Percentiles rank a stretch among this genome's conserved stretches.
These are phyloP conservation scores for Xenopus laevis DNA, from an alignment of 2,113 vertebrate genomes.

Conservation along the genomic window DNA sequence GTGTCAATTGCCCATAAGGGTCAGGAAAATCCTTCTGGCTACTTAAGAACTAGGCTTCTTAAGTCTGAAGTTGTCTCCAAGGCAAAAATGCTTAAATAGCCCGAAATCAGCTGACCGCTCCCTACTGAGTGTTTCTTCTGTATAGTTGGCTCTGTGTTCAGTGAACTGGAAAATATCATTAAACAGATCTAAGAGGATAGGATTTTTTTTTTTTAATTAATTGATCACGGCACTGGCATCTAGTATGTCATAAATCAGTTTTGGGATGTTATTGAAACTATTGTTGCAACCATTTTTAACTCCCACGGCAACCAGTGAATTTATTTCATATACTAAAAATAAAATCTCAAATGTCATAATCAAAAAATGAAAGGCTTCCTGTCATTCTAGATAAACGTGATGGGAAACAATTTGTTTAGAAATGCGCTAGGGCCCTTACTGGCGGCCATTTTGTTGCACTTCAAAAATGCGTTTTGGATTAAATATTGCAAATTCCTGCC, in stretches of 20 bases:
- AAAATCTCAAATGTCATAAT: background rate
- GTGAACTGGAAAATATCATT: constrained; percentile 78
- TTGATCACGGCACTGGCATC: constrained; percentile 50
- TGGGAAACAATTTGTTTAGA: no score
- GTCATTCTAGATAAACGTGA: no score
- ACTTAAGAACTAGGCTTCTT: constrained; percentile 39
- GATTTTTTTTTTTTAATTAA: constrained; percentile 48
- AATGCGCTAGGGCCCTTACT: no score
- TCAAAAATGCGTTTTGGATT: no score
- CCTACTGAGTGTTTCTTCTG: constrained; percentile 54
- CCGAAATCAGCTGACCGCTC: constrained; percentile 58
- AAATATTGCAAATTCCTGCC: no score
- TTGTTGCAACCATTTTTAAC: no score
- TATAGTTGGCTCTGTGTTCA: constrained; percentile 53
- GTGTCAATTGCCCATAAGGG: constrained; percentile 70
- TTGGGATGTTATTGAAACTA: constrained; percentile 28
- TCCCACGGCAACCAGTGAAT: background rate
- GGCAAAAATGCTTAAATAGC: constrained; percentile 56
- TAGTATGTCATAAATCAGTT: constrained; percentile 64
- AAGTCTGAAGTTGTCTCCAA: constrained; percentile 53
- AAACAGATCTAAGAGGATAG: constrained; percentile 64
- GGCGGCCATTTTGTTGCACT: no score
- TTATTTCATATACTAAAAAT: background rate
- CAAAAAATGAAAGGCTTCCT: background rate
- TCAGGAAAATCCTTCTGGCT: constrained; percentile 52